A percentile compares a stretch with the other conserved stretches of the same genome.
These are phyloP conservation scores for Papilio protenor DNA, from an alignment of 2,888 invertebrate species.

Conservation along the genomic window DNA sequence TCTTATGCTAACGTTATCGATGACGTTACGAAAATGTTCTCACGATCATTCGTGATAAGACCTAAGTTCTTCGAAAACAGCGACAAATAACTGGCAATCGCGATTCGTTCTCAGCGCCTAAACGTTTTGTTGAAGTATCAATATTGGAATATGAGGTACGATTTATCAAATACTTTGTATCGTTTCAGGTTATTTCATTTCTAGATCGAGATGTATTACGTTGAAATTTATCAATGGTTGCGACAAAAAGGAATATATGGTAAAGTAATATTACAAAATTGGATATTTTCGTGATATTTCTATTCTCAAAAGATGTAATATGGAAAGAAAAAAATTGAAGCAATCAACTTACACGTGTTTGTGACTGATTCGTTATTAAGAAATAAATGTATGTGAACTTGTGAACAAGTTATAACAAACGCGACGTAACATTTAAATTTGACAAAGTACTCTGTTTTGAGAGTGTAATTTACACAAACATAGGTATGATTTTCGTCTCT, in stretches of 20 bases:
- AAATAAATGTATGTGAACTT: not conserved
- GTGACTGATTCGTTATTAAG: slow-evolving; percentile 4
- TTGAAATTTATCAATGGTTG: slow-evolving; percentile 37
- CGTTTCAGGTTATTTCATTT: slow-evolving; percentile 36
- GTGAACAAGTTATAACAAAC: not conserved
- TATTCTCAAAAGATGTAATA: slow-evolving; percentile 10
- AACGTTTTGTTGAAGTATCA: slow-evolving; percentile 25
- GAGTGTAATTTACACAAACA: not conserved
- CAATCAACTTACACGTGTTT: not conserved
- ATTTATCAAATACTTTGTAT: slow-evolving; percentile 33
- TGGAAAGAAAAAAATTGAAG: not conserved
- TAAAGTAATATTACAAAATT: slow-evolving; percentile 34
- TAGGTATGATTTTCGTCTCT: not conserved
- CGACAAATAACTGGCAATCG: slow-evolving; percentile 8
- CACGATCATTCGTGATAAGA: no score
- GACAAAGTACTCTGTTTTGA: not conserved
- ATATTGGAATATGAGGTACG: slow-evolving; percentile 30
- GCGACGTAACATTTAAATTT: not conserved
- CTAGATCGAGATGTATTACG: slow-evolving; percentile 35
- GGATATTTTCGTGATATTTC: slow-evolving; percentile 25
- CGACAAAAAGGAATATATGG: slow-evolving; percentile 35
- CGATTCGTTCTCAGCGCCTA: slow-evolving; percentile 11
- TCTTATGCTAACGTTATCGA: no score
- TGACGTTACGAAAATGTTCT: no score
- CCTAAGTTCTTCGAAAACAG: not conserved